Conservation (phyloP, 2,888 invertebrate species). For the Scaptomyza parva region DNA sequence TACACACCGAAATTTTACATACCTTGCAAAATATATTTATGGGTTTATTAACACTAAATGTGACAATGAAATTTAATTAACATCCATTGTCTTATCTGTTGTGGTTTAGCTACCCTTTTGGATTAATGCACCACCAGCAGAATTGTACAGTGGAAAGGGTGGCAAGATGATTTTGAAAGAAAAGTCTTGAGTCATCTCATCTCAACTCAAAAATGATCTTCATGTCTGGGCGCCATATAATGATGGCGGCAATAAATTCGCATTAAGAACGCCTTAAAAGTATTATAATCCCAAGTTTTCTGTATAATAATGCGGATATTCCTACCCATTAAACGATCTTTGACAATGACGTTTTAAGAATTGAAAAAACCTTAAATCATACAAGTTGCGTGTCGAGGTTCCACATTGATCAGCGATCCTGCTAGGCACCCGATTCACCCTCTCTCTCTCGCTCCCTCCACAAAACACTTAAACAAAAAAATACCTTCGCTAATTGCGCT, state of each 20-base stretch:
- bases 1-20: constrained; percentile 4
- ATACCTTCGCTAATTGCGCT: constrained; percentile 77
- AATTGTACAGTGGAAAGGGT: constrained; percentile 55
- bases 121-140: constrained; percentile 60
- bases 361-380: constrained; percentile 44
- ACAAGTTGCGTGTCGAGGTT: constrained; percentile 47
- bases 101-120: constrained; percentile 17
- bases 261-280: constrained; percentile 69
- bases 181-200: constrained; percentile 67
- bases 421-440: constrained; percentile 17
- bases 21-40: constrained; percentile 44
- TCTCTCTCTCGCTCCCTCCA: not conserved
- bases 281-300: constrained; percentile 11
- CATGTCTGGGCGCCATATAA: constrained; percentile 62
- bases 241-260: constrained; percentile 79
- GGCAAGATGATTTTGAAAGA: constrained; percentile 42
- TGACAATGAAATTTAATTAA: constrained; percentile 62
- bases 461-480: constrained; percentile 1
- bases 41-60: constrained; percentile 35
- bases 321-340: constrained; percentile 35
- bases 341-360: constrained; percentile 37
- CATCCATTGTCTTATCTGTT: constrained; percentile 65
- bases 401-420: constrained; percentile 46
- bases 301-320: constrained; percentile 49
- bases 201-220: constrained; percentile 53